Evolutionary conservation across 1,140 invertebrate species (phyloP), one percentile per base, ranked within the genome.

Genomic region (Thaumetopoea pityocampa): DNA sequence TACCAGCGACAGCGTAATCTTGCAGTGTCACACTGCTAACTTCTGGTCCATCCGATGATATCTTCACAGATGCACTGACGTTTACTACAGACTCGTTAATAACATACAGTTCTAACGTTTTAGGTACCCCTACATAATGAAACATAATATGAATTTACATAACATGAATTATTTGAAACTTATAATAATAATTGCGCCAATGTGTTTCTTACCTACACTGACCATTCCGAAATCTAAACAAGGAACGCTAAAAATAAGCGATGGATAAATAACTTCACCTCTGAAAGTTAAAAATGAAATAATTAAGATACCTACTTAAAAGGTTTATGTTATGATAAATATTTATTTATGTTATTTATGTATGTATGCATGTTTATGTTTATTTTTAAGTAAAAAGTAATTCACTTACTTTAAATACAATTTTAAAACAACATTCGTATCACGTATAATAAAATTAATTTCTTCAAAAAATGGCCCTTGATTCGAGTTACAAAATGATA

Each of bases 381-480:
- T n/a, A n/a, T n/a, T n/a, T 15, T 9, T 16, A 11, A 5, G 14
- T 1, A 22, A 40, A 5, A 20, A 11, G 7, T 15, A 18, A 15
- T 3, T 18, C 28, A 46, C 60, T 64, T 65, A 83, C 79, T 81
- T 83, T 28, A 83, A 64, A 60, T 81, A 81, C 0, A 83, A 41
- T 34, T 78, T 83, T 2, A 79, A 34, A 5, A 71, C 49, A 1
- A 80, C 64, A 23, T 59, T 49, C 3, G 77, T 77, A 14, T 81
- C 76, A 3, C 68, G 58, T 32, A 84, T 72, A 1, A 23, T 18
- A 44, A 84, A 84, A 49, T 76, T 67, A 2, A 81, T 51, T 61
- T 84, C 79, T 53, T 84, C 79, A 45, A 84, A 84, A 38, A 66
- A 84, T 4, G 71, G 67, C n/a, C 79, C 79, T 19, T 81, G 74